Percentiles rank a stretch among this genome's conserved stretches.
These are phyloP conservation scores for Oxygymnocypris stewartii DNA, from an alignment of 2,113 vertebrate genomes.

Conservation along the genomic window DNA sequence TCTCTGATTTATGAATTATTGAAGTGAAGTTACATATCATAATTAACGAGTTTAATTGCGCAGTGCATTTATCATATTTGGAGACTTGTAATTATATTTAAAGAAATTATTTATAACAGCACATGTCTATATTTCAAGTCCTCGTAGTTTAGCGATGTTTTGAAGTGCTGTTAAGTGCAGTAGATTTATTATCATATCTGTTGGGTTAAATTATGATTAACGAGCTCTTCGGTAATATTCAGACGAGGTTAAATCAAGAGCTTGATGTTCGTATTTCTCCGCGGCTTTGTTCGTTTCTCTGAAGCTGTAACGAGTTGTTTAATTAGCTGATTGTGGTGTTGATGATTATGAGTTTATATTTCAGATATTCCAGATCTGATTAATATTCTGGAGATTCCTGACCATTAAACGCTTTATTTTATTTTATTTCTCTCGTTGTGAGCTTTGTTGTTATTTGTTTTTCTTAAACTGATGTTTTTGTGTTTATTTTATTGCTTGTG, in stretches of 20 bases:
- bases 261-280: too few relatives aligned
- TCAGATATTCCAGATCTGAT: too few relatives aligned
- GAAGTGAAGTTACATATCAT: neutral
- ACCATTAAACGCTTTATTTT: too few relatives aligned
- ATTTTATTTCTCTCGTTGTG: neutral
- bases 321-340: too few relatives aligned
- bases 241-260: too few relatives aligned
- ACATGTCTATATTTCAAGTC: slow-evolving; percentile 47
- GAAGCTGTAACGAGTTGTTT: neutral
- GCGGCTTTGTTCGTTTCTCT: too few relatives aligned
- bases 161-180: slow-evolving; percentile 48
- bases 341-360: too few relatives aligned
- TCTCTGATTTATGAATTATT: neutral
- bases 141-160: slow-evolving; percentile 40
- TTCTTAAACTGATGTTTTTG: neutral
- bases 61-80: slow-evolving; percentile 68
- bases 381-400: too few relatives aligned
- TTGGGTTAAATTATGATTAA: slow-evolving; percentile 24
- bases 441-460: too few relatives aligned
- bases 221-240: neutral
- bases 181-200: neutral
- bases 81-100: slow-evolving; percentile 76
- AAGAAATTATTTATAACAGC: slow-evolving; percentile 58
- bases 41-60: neutral
- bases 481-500: neutral